These are phyloP conservation scores for Hystrix brachyura DNA, from an alignment of 2,113 vertebrate genomes.

Conservation along the genomic window DNA sequence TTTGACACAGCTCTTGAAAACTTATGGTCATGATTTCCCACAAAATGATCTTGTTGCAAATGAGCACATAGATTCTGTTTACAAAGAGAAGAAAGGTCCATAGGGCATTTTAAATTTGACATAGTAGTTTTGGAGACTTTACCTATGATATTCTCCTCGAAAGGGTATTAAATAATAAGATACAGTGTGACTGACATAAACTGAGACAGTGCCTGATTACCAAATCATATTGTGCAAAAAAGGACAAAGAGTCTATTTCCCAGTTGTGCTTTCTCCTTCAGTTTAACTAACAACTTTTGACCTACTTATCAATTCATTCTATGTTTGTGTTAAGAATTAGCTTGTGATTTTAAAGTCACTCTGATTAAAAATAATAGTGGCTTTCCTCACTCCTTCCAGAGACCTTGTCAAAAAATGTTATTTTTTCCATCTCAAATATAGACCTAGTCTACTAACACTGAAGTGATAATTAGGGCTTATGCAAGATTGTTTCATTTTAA, in stretches of 20 bases:
- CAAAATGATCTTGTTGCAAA: neutral
- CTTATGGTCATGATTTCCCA: neutral
- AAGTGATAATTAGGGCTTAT: constrained; percentile 78
- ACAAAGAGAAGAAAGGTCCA: constrained; percentile 26
- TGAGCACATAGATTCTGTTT: constrained; percentile 38
- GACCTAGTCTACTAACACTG: constrained; percentile 68
- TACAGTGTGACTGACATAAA: neutral
- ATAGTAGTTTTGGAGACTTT: neutral
- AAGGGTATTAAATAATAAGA: constrained; percentile 49
- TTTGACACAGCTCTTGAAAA: constrained; percentile 43
- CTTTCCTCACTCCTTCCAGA: constrained; percentile 73
- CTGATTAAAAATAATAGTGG: constrained; percentile 75
- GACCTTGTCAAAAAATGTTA: constrained; percentile 75
- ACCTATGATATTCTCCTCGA: neutral
- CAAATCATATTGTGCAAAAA: neutral
- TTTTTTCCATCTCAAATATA: constrained; percentile 73
- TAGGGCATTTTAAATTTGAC: constrained; percentile 33
- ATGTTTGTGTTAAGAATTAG: constrained; percentile 67
- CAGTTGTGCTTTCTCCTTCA: constrained; percentile 26
- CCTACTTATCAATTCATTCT: constrained; percentile 59
- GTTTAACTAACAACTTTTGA: constrained; percentile 63
- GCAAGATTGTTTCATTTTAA: constrained; percentile 72
- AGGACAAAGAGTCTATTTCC: neutral
- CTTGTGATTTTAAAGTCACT: constrained; percentile 72
- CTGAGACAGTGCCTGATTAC: neutral